Conservation (phyloP, 2,797 vertebrate species). For the Heterohyrax brucei region DNA sequence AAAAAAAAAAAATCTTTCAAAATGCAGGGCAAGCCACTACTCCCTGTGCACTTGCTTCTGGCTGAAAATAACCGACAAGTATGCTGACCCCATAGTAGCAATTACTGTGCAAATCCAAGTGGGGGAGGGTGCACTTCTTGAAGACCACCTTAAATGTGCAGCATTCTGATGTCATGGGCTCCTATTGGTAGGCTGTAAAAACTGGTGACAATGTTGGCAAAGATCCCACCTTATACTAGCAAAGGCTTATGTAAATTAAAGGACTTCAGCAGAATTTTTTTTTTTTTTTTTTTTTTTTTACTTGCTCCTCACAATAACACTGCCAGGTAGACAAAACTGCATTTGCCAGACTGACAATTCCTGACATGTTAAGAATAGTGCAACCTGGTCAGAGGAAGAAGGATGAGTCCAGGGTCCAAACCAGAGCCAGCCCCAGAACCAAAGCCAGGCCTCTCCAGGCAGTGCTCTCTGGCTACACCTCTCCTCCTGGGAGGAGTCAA, state of each 20-base stretch:
- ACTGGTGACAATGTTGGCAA: conserved; percentile 1
- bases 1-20: conserved; percentile 52
- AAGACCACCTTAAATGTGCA: not conserved
- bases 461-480: conserved; percentile 1
- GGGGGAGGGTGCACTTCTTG: not conserved
- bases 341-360: conserved; percentile 56
- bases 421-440: not conserved
- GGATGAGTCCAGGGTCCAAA: conserved; percentile 14
- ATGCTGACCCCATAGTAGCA: not conserved
- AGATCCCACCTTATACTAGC: not conserved
- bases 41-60: not conserved
- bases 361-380: not conserved
- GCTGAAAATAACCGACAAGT: conserved; percentile 39
- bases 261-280: not conserved
- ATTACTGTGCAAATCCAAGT: not conserved
- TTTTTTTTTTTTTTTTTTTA: conserved; percentile 7
- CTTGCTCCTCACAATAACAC: conserved; percentile 34
- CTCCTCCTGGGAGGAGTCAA: conserved; percentile 30
- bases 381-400: not conserved
- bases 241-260: conserved; percentile 58
- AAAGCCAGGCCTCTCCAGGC: not conserved
- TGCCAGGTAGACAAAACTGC: not conserved
- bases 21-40: conserved; percentile 48
- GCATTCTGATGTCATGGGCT: not conserved
- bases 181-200: conserved; percentile 44